Conservation (phyloP, 2,797 vertebrate species). For the Microtus californicus region DNA sequence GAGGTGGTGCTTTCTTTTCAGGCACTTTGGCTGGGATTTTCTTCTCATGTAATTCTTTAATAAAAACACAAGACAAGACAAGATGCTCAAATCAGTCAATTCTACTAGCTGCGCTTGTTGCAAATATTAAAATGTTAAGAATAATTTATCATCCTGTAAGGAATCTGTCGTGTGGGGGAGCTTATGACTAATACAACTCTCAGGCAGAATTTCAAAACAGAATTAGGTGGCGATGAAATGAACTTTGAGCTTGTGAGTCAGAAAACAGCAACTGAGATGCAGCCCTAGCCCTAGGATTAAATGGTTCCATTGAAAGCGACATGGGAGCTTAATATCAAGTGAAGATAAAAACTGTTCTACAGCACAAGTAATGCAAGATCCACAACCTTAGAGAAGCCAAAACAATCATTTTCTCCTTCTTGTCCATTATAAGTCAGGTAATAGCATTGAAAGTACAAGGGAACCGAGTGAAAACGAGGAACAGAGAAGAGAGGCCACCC, state of each 20-base stretch:
- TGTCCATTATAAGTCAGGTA: background rate
- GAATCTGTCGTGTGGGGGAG: background rate
- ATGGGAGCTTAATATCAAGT: background rate
- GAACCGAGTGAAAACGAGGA: background rate
- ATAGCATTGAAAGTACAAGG: background rate
- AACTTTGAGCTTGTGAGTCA: background rate
- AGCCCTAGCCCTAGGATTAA: background rate
- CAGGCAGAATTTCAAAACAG: conserved; percentile 4
- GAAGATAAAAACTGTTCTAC: background rate
- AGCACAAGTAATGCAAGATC: background rate
- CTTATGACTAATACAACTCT: background rate
- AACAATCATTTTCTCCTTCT: background rate
- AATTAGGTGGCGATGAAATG: background rate
- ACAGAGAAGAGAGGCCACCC: background rate
- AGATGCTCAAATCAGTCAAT: conserved; percentile 12
- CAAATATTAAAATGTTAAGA: conserved; percentile 31
- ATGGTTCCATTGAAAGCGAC: background rate
- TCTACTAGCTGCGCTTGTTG: background rate
- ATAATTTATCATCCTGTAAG: background rate
- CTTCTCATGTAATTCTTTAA: conserved; percentile 81
- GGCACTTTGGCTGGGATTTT: conserved; percentile 83
- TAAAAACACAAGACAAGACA: conserved; percentile 67
- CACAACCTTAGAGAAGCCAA: background rate
- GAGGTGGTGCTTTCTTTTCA: conserved; percentile 87
- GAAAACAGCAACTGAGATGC: background rate